Base-by-base conservation (phyloP, 2,113 vertebrate species). In the Vulpes vulpes region DNA sequence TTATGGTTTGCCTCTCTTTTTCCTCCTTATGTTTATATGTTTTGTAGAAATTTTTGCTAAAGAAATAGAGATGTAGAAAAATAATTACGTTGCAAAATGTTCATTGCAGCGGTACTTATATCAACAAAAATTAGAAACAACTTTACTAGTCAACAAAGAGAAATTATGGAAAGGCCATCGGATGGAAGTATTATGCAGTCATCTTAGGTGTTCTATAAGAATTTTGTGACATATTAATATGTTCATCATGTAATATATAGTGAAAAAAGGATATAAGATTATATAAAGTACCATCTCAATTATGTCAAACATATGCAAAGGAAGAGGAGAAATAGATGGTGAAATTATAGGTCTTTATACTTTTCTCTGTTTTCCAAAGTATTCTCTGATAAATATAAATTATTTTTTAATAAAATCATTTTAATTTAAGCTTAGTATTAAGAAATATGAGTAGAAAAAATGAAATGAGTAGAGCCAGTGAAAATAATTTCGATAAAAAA, bases 131-230 rank as follows among this genome's bases (percentile, higher is more conserved):
- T 94, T 92, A 76, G 87, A 87, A 94, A 64, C 32, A 84, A 76
- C 32, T 51, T 80, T 73, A 62, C 12, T 74, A 65, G 83, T 84
- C 25, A 87, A 78, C 19, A 82, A 76, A 95, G 65, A 91, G 67
- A 94, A 89, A 60, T 87, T 78, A 88, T 62, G 38, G 64, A 84
- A 97, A 91, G 88, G 10, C 32, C 15, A 78, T 78, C 60, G 57
- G 64, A 64, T 83, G 80, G 62, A 88, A 96, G 82, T 96, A 79
- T n/a, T 38, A 11, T 62, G 8, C 11, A 71, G 65, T 80, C 27
- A 91, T 43, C 84, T 97, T 65, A 88, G 60, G 23, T 95, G 53
- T 96, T 91, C 92, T 89, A 76, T 83, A 92, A 92, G 62, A 69
- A 85, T 76, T 94, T 84, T 89, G 53, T 95, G 38, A 76, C 27